These are phyloP conservation scores for Dryobota labecula DNA, from an alignment of 2,888 invertebrate genomes.

Conservation along the genomic window DNA sequence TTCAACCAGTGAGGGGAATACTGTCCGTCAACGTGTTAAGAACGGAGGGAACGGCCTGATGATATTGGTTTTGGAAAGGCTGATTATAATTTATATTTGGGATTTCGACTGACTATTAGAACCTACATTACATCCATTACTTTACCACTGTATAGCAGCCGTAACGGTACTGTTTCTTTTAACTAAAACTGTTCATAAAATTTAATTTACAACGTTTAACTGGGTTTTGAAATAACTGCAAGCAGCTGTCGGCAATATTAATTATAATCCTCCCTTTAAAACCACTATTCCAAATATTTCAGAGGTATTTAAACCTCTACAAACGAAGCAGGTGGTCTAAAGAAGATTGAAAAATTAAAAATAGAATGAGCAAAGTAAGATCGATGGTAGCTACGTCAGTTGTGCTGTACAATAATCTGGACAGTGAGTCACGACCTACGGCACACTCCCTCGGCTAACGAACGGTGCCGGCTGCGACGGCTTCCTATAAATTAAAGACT, in stretches of 20 bases:
- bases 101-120: not conserved
- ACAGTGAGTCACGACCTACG: slow-evolving; percentile 55
- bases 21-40: too few relatives aligned
- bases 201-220: not conserved
- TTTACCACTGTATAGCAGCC: not conserved
- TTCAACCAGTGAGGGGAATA: too few relatives aligned
- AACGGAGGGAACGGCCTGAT: not conserved
- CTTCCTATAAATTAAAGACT: slow-evolving; percentile 38
- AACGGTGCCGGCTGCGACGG: slow-evolving; percentile 37
- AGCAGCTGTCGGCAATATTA: not conserved
- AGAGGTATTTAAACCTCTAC: not conserved
- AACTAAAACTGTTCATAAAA: slow-evolving; percentile 6
- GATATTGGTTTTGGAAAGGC: slow-evolving; percentile 37
- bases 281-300: slow-evolving; percentile 2
- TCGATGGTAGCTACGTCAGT: slow-evolving; percentile 42
- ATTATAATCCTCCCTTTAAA: not conserved
- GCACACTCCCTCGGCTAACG: slow-evolving; percentile 46
- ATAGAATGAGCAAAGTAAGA: slow-evolving; percentile 38
- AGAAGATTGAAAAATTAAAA: slow-evolving; percentile 26
- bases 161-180: not conserved
- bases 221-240: slow-evolving; percentile 2
- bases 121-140: not conserved
- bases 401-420: slow-evolving; percentile 50
- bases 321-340: slow-evolving; percentile 15
- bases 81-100: not conserved